These are phyloP conservation scores for Branchipolynoe longqiensis DNA, from an alignment of 2,888 invertebrate genomes.

Conservation along the genomic window DNA sequence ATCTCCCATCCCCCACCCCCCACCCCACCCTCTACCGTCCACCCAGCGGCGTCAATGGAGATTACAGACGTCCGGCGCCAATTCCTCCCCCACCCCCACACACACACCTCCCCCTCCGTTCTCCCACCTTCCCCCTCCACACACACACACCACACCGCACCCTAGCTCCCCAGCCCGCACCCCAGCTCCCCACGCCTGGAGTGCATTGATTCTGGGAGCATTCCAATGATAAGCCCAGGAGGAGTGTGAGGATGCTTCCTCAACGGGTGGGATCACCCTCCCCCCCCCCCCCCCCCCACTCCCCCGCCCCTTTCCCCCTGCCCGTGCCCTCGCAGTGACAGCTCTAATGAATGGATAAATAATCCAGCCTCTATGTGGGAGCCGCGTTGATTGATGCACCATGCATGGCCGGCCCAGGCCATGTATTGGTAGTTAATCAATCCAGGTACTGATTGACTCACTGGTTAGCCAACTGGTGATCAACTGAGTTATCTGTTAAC, in stretches of 20 bases:
- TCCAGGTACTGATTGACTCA: too few relatives aligned
- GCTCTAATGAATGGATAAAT: slow-evolving; percentile 18
- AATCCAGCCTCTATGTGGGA: neutral
- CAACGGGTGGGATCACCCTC: too few relatives aligned
- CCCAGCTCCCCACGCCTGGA: neutral
- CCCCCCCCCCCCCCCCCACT: too few relatives aligned
- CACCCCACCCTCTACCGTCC: neutral
- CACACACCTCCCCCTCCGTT: neutral
- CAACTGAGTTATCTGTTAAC: too few relatives aligned
- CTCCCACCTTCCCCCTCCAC: neutral
- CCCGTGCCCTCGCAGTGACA: neutral
- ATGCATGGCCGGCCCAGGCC: too few relatives aligned
- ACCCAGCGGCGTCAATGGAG: slow-evolving; percentile 15
- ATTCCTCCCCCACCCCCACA: neutral
- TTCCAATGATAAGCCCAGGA: neutral
- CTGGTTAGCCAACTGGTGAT: too few relatives aligned
- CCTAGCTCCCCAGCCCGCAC: neutral
- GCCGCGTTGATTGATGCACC: neutral
- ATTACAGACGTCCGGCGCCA: neutral
- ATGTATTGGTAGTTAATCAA: too few relatives aligned
- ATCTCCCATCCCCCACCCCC: too few relatives aligned
- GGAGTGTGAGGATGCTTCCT: too few relatives aligned
- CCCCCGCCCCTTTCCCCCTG: too few relatives aligned
- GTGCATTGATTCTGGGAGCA: slow-evolving; percentile 13
- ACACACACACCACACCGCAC: neutral